phyloP scores from a whole-genome alignment of 2,888 invertebrate species.

The Abscondita cerata region DNA sequence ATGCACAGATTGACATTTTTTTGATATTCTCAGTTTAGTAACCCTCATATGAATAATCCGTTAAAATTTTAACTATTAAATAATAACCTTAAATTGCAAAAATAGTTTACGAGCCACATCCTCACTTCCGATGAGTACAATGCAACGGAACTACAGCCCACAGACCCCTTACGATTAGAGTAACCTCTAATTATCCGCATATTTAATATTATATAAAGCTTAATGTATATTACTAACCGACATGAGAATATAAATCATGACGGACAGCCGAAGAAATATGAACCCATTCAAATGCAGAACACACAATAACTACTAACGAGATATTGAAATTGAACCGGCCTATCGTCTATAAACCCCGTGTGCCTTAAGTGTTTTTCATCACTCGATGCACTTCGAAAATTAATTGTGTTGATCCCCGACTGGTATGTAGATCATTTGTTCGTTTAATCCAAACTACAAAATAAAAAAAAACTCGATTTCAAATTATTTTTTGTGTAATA shows the following conservation, averaged over 20 bases:
- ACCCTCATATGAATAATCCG: too few relatives aligned
- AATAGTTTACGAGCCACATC: constrained; percentile 13
- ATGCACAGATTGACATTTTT: too few relatives aligned
- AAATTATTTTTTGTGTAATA: too few relatives aligned
- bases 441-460: neutral
- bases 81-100: constrained; percentile 12
- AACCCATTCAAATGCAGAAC: constrained; percentile 29
- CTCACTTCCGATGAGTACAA: constrained; percentile 43
- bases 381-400: constrained; percentile 19
- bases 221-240: constrained; percentile 43
- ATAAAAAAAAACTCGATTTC: too few relatives aligned
- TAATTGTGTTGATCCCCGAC: constrained; percentile 13
- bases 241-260: constrained; percentile 40
- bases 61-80: neutral
- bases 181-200: constrained; percentile 43
- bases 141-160: constrained; percentile 50
- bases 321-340: constrained; percentile 33
- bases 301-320: constrained; percentile 41
- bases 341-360: constrained; percentile 9
- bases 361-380: constrained; percentile 27
- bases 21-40: too few relatives aligned
- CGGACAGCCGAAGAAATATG: constrained; percentile 38
- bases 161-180: constrained; percentile 41
- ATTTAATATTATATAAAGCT: constrained; percentile 42
- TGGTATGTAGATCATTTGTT: constrained; percentile 1